Percentiles rank a stretch among this genome's conserved stretches.
Conservation (phyloP, 1,140 invertebrate genomes). For the Trichonephila clavata region DNA sequence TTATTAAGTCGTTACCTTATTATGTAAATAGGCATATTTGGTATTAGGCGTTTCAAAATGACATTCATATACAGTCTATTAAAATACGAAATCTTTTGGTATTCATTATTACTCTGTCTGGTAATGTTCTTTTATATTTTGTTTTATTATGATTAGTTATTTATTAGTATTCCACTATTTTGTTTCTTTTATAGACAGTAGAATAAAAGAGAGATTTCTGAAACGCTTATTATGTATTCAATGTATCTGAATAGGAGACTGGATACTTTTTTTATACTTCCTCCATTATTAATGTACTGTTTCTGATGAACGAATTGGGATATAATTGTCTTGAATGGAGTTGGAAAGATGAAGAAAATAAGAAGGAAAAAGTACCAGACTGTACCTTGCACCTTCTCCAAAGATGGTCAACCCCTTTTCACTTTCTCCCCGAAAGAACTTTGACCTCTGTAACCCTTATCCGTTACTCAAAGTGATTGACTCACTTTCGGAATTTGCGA, state of each 20-base stretch:
- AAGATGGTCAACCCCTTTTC: background rate
- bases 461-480: background rate
- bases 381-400: background rate
- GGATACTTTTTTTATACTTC: no score
- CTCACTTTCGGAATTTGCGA: background rate
- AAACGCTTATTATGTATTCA: no score
- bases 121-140: no score
- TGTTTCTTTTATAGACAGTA: no score
- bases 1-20: background rate
- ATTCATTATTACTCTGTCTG: no score
- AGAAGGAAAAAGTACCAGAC: background rate
- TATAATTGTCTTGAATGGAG: background rate
- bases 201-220: no score
- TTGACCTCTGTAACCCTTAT: background rate
- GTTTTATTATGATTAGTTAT: no score
- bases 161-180: no score
- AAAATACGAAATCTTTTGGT: background rate
- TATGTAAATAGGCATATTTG: background rate
- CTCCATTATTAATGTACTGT: background rate
- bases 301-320: no score
- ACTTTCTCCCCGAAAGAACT: background rate
- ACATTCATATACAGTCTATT: background rate
- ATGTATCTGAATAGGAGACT: no score
- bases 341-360: background rate
- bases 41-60: background rate